These are phyloP conservation scores for Cistogaster globosa DNA, from an alignment of 2,888 invertebrate species.

Conservation along the genomic window DNA sequence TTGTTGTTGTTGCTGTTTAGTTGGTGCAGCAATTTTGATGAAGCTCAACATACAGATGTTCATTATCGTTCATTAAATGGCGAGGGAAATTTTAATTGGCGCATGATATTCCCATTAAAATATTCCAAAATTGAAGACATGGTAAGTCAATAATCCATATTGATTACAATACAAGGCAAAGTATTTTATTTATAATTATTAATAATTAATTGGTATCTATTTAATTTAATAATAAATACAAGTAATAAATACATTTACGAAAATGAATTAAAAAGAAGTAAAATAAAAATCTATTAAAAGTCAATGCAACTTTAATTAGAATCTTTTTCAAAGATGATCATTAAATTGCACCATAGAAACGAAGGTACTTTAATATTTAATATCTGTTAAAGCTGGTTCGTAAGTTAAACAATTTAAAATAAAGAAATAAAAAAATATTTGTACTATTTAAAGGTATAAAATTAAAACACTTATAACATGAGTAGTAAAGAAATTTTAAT, in stretches of 20 bases:
- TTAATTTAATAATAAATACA: too few species aligned
- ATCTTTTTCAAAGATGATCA: too few species aligned
- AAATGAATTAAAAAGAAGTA: neutral
- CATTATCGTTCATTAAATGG: slow-evolving; percentile 91
- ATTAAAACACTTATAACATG: too few species aligned
- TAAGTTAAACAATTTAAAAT: too few species aligned
- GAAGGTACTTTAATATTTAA: too few species aligned
- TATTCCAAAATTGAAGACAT: slow-evolving; percentile 90
- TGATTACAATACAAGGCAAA: neutral
- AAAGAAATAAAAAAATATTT: too few species aligned
- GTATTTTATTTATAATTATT: neutral
- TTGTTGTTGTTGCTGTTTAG: slow-evolving; percentile 80
- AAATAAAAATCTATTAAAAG: neutral
- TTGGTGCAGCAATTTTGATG: slow-evolving; percentile 87
- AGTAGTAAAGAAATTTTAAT: too few species aligned
- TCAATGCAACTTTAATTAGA: too few species aligned
- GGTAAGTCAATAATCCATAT: slow-evolving; percentile 78
- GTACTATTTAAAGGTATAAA: too few species aligned
- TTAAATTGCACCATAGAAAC: too few species aligned
- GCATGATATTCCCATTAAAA: slow-evolving; percentile 91
- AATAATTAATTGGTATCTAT: neutral
- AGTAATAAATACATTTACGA: too few species aligned
- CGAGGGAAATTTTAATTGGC: slow-evolving; percentile 94
- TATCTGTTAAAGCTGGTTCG: too few species aligned
- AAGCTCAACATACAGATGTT: slow-evolving; percentile 91